A percentile compares a stretch with the other conserved stretches of the same genome.
These are phyloP conservation scores for Aphaenogaster floridana DNA, from an alignment of 1,140 invertebrate species.

Conservation along the genomic window DNA sequence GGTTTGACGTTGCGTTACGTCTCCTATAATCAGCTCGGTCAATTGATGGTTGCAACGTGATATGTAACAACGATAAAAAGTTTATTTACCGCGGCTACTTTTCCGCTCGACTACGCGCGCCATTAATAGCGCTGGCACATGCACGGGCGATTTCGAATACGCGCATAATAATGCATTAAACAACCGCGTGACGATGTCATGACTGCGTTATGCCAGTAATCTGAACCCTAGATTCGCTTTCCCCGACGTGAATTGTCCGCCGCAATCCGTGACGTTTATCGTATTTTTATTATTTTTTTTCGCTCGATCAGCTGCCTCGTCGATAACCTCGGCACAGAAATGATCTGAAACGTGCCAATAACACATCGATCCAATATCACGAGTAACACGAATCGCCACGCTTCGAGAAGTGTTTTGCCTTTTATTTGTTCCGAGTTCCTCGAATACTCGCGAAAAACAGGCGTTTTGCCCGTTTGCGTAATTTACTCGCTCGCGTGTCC, in stretches of 20 bases:
- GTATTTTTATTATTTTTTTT: neutral
- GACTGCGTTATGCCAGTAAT: conserved; percentile 19
- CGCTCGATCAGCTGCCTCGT: conserved; percentile 22
- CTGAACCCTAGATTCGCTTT: conserved; percentile 10
- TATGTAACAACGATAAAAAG: conserved; percentile 50
- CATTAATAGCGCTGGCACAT: conserved; percentile 47
- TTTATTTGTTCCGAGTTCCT: neutral
- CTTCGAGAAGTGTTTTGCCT: neutral
- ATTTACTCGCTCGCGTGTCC: conserved; percentile 38
- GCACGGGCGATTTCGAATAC: conserved; percentile 46
- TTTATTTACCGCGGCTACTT: conserved; percentile 45
- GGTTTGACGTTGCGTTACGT: conserved; percentile 13
- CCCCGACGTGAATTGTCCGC: neutral
- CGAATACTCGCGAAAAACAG: neutral
- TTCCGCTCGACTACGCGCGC: conserved; percentile 56
- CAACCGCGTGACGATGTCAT: neutral
- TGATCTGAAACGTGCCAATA: conserved; percentile 26
- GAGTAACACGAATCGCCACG: neutral
- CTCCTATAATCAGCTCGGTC: conserved; percentile 29
- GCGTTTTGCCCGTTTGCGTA: neutral
- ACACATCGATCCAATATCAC: neutral
- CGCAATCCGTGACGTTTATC: conserved; percentile 14
- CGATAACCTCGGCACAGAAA: conserved; percentile 50
- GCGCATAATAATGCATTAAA: conserved; percentile 32
- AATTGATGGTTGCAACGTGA: conserved; percentile 44